phyloP scores from a whole-genome alignment of 2,888 invertebrate species.

The Habroteleia sp. region DNA sequence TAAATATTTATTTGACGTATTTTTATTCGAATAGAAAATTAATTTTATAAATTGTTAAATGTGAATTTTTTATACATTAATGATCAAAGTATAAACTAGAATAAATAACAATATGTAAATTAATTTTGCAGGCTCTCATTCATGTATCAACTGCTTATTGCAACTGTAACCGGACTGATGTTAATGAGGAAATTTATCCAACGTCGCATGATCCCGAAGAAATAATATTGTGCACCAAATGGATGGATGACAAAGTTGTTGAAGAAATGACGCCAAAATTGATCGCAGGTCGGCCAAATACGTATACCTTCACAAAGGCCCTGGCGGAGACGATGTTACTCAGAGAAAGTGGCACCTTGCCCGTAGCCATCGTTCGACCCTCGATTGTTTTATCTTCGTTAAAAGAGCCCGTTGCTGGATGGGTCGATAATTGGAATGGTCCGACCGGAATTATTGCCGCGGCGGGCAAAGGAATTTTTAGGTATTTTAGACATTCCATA shows the following conservation, averaged over 20 bases:
- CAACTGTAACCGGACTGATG: conserved; percentile 85
- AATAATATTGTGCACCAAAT: conserved; percentile 81
- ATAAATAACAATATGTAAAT: neutral
- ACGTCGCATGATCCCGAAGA: conserved; percentile 82
- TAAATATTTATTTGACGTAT: too few species aligned
- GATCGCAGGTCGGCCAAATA: conserved; percentile 85
- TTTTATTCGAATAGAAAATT: too few species aligned
- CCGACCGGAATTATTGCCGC: conserved; percentile 82
- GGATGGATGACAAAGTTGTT: conserved; percentile 81
- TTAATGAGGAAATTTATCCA: conserved; percentile 84
- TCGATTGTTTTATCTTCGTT: conserved; percentile 82
- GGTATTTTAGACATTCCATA: too few species aligned
- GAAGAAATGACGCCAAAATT: conserved; percentile 80
- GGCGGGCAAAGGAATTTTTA: conserved; percentile 84
- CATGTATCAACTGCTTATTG: conserved; percentile 89
- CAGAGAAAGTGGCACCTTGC: conserved; percentile 83
- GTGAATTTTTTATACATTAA: too few species aligned
- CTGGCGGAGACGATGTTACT: conserved; percentile 85
- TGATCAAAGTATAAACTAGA: too few species aligned
- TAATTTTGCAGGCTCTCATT: conserved; percentile 82
- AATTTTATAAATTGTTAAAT: too few species aligned
- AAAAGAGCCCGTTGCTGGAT: conserved; percentile 80
- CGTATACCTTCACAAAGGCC: conserved; percentile 89
- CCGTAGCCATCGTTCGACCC: conserved; percentile 86
- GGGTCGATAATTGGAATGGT: conserved; percentile 81